Evolutionary conservation across 2,113 vertebrate species (phyloP).

Genomic region (Menidia beryllina): DNA sequence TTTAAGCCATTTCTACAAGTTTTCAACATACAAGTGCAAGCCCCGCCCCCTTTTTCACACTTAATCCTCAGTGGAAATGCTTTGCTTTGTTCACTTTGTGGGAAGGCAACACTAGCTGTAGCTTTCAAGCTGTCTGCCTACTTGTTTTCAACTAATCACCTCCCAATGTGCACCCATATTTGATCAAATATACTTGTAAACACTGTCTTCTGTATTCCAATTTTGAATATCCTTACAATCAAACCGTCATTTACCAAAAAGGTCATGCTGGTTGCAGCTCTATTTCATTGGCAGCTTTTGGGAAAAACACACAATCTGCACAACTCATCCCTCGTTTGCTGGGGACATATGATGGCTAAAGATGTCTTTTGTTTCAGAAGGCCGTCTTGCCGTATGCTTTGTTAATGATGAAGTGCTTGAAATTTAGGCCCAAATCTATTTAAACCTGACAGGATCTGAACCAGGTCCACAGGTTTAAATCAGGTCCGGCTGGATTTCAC

Average conservation of each 20-base stretch:
- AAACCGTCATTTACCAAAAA: background rate
- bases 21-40: no score
- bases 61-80: no score
- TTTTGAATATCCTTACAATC: background rate
- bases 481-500: slow-evolving; percentile 40
- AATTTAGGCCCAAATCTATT: slow-evolving; percentile 47
- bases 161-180: no score
- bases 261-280: slow-evolving; percentile 5
- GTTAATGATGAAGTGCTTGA: slow-evolving; percentile 26
- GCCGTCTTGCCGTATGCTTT: slow-evolving; percentile 2
- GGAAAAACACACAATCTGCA: slow-evolving; percentile 46
- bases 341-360: slow-evolving; percentile 33
- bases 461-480: slow-evolving; percentile 21
- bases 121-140: no score
- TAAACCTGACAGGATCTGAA: slow-evolving; percentile 34
- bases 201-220: no score
- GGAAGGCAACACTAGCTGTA: no score
- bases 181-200: no score
- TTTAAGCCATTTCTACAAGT: no score
- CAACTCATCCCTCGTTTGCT: slow-evolving; percentile 31
- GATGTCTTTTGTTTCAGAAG: slow-evolving; percentile 32
- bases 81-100: no score
- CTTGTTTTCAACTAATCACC: no score
- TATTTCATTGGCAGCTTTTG: slow-evolving; percentile 30
- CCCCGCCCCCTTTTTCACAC: no score